Base-by-base conservation (phyloP, 2,113 vertebrate genomes). In the Labeo catla region DNA sequence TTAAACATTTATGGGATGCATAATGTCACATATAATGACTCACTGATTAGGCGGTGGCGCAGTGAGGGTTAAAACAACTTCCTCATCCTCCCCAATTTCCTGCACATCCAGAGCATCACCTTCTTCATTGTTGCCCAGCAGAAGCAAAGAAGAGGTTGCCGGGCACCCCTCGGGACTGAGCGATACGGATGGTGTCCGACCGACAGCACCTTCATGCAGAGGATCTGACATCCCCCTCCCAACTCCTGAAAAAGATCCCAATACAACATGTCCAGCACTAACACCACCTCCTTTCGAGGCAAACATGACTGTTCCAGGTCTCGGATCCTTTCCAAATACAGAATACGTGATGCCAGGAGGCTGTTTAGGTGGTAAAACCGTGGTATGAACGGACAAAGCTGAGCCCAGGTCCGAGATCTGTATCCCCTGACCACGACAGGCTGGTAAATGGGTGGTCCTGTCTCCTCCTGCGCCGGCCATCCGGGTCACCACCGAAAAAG, bases 41-140 rank as follows among this genome's bases (percentile, higher is more conserved):
- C 13, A 85, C 84, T 85, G 84, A 78, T 77, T 85, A 5, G 72
- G 45, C 36, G 74, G 84, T 0, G 84, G 84, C 4, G 84, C 84
- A 8, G 72, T 84, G 54, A 84, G 83, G 21, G 72, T 76, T 59
- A 84, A 76, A 12, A 84, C 72, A 47, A 84, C 72, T 84, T 84
- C 83, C 52, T 84, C 83, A 52, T 85, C 84, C 73, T 85, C 84
- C 21, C 76, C 77, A 45, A 45, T 15, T 66, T 85, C 84, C 43
- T 66, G 84, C 15, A 43, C 59, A 52, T 85, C 84, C 84, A 43
- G 15, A n/a, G 59, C 12, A 85, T 85, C 84, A 15, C 39, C 84
- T 77, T 85, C 84, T 77, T 85, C 84, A 76, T 76, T 39, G 13
- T 11, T 84, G 23, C 83, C 54, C 70, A 76, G 59, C 2, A 34